phyloP scores from a whole-genome alignment of 2,888 invertebrate species.

The Muschampia staudingeri region DNA sequence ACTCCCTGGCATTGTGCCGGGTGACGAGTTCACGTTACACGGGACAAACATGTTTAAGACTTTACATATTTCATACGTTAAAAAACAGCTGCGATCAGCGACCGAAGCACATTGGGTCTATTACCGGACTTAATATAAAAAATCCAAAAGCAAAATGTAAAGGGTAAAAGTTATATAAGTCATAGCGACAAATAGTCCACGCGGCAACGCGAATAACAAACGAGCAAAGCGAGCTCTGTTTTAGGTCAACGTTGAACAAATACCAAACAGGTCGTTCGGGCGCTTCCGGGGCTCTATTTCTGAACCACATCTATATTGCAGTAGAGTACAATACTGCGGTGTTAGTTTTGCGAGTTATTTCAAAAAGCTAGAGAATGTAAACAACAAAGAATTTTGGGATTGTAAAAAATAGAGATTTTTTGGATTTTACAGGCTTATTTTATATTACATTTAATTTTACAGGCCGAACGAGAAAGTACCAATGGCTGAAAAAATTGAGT shows the following conservation, averaged over 20 bases:
- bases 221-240: conserved; percentile 90
- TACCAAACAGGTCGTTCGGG: conserved; percentile 91
- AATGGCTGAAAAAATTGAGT: too few relatives aligned
- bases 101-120: conserved; percentile 33
- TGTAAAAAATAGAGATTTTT: too few relatives aligned
- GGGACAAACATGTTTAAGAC: conserved; percentile 44
- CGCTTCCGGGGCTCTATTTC: conserved; percentile 91
- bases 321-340: conserved; percentile 76
- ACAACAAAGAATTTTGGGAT: not conserved
- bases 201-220: conserved; percentile 84
- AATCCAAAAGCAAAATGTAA: conserved; percentile 43
- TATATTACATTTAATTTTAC: too few relatives aligned
- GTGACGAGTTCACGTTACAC: conserved; percentile 80
- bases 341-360: conserved; percentile 79
- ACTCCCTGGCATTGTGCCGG: conserved; percentile 86
- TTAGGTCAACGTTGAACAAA: conserved; percentile 91
- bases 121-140: conserved; percentile 26
- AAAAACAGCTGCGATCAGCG: conserved; percentile 45
- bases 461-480: too few relatives aligned
- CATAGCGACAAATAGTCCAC: conserved; percentile 61
- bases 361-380: conserved; percentile 16
- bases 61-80: conserved; percentile 47
- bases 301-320: conserved; percentile 83
- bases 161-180: conserved; percentile 51
- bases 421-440: too few relatives aligned